These are phyloP conservation scores for Limnodromus scolopaceus DNA, from an alignment of 2,797 vertebrate species.

Conservation along the genomic window DNA sequence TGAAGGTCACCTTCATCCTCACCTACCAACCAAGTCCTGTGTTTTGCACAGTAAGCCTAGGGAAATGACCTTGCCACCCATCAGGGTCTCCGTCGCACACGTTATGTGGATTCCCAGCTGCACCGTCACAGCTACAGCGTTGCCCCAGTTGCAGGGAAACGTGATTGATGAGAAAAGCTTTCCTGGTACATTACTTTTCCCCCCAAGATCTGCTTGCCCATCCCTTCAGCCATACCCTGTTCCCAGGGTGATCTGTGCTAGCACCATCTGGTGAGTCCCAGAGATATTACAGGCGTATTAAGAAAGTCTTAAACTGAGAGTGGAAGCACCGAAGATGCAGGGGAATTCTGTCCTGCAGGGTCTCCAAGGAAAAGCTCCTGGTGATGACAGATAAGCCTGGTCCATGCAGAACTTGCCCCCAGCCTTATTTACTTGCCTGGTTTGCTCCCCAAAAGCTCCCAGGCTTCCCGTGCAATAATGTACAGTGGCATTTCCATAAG, in stretches of 20 bases:
- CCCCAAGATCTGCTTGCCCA: neutral
- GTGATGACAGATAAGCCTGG: neutral
- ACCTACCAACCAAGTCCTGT: neutral
- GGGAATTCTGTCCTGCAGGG: accelerated
- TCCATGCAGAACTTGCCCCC: neutral
- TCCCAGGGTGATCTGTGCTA: neutral
- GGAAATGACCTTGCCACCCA: neutral
- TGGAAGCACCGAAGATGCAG: neutral
- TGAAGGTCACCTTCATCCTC: neutral
- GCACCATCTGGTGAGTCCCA: slow-evolving; percentile 52
- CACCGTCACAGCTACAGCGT: accelerated
- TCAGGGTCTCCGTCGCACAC: neutral
- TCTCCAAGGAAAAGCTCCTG: neutral
- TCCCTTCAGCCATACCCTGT: accelerated
- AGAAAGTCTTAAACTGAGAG: neutral
- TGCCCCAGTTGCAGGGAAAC: neutral
- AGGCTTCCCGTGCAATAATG: neutral
- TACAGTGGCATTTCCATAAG: neutral
- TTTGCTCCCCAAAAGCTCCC: neutral
- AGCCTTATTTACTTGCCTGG: neutral
- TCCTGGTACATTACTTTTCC: neutral
- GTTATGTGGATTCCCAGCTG: accelerated
- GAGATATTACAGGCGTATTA: neutral
- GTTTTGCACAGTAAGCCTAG: neutral
- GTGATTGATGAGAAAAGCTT: neutral